A percentile compares a stretch with the other conserved stretches of the same genome.
These are phyloP conservation scores for Automeris io DNA, from an alignment of 2,888 invertebrate genomes.

Conservation along the genomic window DNA sequence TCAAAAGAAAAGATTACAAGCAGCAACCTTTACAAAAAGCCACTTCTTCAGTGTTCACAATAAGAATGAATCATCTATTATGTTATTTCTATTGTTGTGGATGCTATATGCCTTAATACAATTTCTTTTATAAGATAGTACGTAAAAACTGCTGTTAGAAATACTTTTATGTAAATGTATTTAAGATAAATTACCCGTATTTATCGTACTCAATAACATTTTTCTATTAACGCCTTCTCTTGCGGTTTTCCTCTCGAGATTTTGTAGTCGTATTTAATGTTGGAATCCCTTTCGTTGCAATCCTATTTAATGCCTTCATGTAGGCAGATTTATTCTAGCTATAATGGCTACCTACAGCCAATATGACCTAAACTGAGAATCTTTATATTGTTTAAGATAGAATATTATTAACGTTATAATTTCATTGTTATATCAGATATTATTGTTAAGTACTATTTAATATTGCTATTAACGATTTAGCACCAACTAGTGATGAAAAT, in stretches of 20 bases:
- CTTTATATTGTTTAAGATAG: too few relatives aligned
- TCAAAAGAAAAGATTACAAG: constrained; percentile 27
- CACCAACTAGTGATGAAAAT: too few relatives aligned
- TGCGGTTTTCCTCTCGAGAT: constrained; percentile 2
- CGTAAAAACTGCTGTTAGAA: not conserved
- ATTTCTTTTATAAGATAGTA: constrained; percentile 15
- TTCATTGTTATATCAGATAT: too few relatives aligned
- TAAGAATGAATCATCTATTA: constrained; percentile 48
- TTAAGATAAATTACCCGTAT: constrained; percentile 3
- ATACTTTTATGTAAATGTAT: too few relatives aligned
- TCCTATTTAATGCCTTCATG: constrained; percentile 1
- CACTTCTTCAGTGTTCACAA: constrained; percentile 40
- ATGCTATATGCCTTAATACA: constrained; percentile 21
- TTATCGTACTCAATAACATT: constrained; percentile 3
- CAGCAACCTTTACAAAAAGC: constrained; percentile 39
- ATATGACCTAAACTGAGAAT: too few relatives aligned
- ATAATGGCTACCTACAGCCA: constrained; percentile 2
- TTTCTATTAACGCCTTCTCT: constrained; percentile 2
- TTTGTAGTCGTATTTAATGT: constrained; percentile 2
- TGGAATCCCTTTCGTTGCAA: constrained; percentile 4
- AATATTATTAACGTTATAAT: too few relatives aligned
- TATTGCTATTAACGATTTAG: too few relatives aligned
- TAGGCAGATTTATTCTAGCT: constrained; percentile 5
- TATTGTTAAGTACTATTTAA: too few relatives aligned
- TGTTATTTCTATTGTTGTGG: constrained; percentile 41